Percentiles rank a stretch among this genome's conserved stretches.
These are phyloP conservation scores for Aplocera efformata DNA, from an alignment of 2,888 invertebrate genomes.

Conservation along the genomic window DNA sequence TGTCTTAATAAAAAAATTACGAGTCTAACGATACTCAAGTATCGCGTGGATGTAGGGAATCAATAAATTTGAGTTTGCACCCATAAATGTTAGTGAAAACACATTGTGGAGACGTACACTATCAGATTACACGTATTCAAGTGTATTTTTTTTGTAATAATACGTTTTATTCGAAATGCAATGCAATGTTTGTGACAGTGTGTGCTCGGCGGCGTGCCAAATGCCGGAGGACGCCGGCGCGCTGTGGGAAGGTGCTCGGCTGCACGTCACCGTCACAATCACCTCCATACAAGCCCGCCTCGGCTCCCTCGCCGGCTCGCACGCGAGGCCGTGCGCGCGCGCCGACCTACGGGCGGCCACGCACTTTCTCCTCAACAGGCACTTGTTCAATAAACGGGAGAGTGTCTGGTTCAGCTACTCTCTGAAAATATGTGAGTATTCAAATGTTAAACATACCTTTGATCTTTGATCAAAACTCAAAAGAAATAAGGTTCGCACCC, in stretches of 20 bases:
- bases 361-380: constrained; percentile 44
- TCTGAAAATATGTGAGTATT: constrained; percentile 53
- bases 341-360: constrained; percentile 40
- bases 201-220: constrained; percentile 65
- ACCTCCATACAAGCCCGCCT: constrained; percentile 36
- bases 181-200: constrained; percentile 41
- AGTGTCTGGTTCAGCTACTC: constrained; percentile 42
- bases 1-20: too few species aligned
- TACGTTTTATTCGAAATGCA: too few species aligned
- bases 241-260: constrained; percentile 49
- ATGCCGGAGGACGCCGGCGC: constrained; percentile 46
- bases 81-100: too few species aligned
- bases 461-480: too few species aligned
- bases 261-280: constrained; percentile 37
- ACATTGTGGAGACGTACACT: too few species aligned
- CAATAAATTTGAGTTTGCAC: too few species aligned
- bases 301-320: constrained; percentile 22
- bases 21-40: too few species aligned
- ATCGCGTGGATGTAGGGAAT: too few species aligned
- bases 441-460: too few species aligned
- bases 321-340: constrained; percentile 47
- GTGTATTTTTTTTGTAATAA: too few species aligned
- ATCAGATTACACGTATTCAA: too few species aligned
- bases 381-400: constrained; percentile 40
- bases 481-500: too few species aligned